Conservation (phyloP, 2,888 invertebrate genomes). For the Lycocerus yunnanus region DNA sequence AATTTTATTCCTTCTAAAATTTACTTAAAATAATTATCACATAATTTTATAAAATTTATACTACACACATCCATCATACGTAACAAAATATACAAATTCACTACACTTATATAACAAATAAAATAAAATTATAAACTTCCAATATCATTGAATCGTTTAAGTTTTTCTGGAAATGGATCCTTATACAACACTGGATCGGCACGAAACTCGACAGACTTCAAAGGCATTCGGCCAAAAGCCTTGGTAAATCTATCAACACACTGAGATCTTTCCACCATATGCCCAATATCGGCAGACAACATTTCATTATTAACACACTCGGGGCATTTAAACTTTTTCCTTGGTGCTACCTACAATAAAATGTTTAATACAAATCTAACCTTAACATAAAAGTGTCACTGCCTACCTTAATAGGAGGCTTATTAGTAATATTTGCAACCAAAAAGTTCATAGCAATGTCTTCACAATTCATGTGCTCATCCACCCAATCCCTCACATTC, state of each 20-base stretch:
- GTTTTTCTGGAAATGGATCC: constrained; percentile 81
- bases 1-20: neutral
- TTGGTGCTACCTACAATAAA: constrained; percentile 77
- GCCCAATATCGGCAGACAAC: constrained; percentile 88
- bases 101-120: neutral
- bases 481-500: constrained; percentile 86
- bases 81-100: neutral
- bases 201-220: constrained; percentile 87
- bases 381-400: neutral
- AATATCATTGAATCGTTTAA: constrained; percentile 87
- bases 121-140: constrained; percentile 73
- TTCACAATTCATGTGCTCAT: constrained; percentile 96
- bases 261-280: constrained; percentile 90
- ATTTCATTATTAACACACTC: constrained; percentile 93
- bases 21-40: neutral
- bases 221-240: constrained; percentile 85
- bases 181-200: constrained; percentile 94
- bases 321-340: constrained; percentile 97
- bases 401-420: constrained; percentile 86
- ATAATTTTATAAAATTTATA: neutral
- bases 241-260: constrained; percentile 80
- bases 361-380: neutral
- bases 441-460: constrained; percentile 98
- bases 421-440: constrained; percentile 89
- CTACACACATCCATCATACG: neutral